Evolutionary conservation across 2,113 vertebrate species (phyloP), one percentile per base, ranked within the genome.

Genomic region (Equus przewalskii): DNA sequence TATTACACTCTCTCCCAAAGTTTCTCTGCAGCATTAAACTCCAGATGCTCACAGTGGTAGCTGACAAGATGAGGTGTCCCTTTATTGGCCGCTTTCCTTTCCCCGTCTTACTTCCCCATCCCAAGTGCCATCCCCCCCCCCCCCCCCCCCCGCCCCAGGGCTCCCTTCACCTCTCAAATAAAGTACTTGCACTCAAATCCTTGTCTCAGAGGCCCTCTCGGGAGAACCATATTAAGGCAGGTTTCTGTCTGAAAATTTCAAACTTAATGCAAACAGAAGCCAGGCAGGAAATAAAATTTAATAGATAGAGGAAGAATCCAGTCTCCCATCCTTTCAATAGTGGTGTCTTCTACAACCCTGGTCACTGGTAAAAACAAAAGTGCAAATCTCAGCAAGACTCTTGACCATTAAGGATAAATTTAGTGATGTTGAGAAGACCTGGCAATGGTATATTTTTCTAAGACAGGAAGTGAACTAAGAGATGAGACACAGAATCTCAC

Each of bases 261-360:
- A 87, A 51, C 16, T 81, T 70, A 46, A 7, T 85, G 89, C 24
- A 60, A 76, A 49, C 22, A 73, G 73, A 94, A 72, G 10, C 24
- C 75, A 90, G 81, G 19, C 11, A 88, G 56, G 44, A 92, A 93
- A 89, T 89, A 24, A 51, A 94, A 85, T 41, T 22, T 62, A 89
- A 73, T 33, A 89, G 79, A 28, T 9, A 73, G 46, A 2, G 15
- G 18, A 69, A 49, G 76, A 96, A 58, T 41, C 56, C 56, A 78
- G 44, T n/a, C 49, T 93, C 21, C 67, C 12, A 36, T 30, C 41
- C 33, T 85, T 76, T 81, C 70, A 60, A 44, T 58, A 67, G 22
- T 75, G 41, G 2, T 65, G 18, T 28, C 60, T 58, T 89, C 58
- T 58, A 24, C 14, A 41, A 60, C 26, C 36, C 33, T 72, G 18